Percentiles rank a stretch among this genome's conserved stretches.
phyloP scores from a whole-genome alignment of 2,888 invertebrate species.

The Parnassius mnemosyne region DNA sequence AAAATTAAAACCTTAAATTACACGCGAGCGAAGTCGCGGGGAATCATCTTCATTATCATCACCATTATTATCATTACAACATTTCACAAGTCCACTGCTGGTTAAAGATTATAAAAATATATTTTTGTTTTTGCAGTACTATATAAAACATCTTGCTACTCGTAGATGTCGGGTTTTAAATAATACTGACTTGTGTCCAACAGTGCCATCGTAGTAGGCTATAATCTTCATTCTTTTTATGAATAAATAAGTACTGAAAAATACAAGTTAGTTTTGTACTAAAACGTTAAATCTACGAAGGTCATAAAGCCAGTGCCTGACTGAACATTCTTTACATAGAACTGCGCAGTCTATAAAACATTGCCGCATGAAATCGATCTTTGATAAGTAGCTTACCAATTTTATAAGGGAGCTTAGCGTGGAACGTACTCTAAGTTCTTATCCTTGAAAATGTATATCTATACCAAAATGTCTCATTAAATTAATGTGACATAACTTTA shows the following conservation, averaged over 20 bases:
- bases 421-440: slow-evolving; percentile 41
- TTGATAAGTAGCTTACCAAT: slow-evolving; percentile 65
- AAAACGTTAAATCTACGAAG: slow-evolving; percentile 26
- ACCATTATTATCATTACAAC: no score
- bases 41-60: no score
- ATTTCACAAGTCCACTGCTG: no score
- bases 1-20: no score
- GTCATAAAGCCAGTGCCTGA: slow-evolving; percentile 21
- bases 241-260: not conserved
- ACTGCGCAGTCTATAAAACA: slow-evolving; percentile 41
- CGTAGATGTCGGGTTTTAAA: no score
- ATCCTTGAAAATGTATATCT: slow-evolving; percentile 36
- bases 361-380: slow-evolving; percentile 57
- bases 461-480: slow-evolving; percentile 21
- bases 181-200: no score
- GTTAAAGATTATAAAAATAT: no score
- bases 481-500: slow-evolving; percentile 26
- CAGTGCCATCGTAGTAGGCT: no score
- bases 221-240: no score
- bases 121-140: no score
- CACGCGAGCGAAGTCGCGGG: no score
- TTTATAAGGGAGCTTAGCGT: slow-evolving; percentile 56
- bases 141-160: no score
- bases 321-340: slow-evolving; percentile 25
- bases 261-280: slow-evolving; percentile 4